Percentiles rank a stretch among this genome's conserved stretches.
Conservation (phyloP, 2,888 invertebrate genomes). For the Nomada goodeniana region DNA sequence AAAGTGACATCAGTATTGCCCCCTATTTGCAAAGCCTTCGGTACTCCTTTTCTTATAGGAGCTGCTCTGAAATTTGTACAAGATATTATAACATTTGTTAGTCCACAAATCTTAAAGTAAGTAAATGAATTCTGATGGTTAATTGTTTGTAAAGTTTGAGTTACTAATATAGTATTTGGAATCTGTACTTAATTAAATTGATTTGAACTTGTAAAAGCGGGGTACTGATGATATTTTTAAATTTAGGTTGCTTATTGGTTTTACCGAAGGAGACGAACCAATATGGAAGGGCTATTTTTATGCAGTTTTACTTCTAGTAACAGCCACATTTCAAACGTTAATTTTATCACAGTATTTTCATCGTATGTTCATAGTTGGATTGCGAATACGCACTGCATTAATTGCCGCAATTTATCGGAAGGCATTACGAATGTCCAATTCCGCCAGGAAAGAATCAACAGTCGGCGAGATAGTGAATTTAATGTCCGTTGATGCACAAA, state of each 20-base stretch:
- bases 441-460: conserved; percentile 92
- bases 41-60: conserved; percentile 94
- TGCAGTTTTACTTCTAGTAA: conserved; percentile 90
- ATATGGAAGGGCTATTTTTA: conserved; percentile 96
- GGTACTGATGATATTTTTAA: conserved; percentile 24
- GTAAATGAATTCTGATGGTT: conserved; percentile 52
- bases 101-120: conserved; percentile 95
- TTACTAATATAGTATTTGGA: neutral
- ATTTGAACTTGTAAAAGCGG: neutral
- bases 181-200: neutral
- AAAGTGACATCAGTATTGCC: conserved; percentile 93
- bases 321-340: conserved; percentile 92
- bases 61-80: conserved; percentile 92
- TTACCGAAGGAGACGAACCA: conserved; percentile 87
- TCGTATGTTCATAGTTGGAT: conserved; percentile 94
- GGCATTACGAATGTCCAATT: conserved; percentile 91
- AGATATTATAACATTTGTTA: conserved; percentile 94
- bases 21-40: conserved; percentile 94
- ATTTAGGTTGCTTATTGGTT: conserved; percentile 89
- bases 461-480: conserved; percentile 97
- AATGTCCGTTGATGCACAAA: conserved; percentile 96
- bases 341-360: conserved; percentile 96
- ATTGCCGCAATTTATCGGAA: conserved; percentile 96
- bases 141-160: neutral
- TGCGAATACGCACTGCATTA: conserved; percentile 94